Base-by-base conservation (phyloP, 2,797 vertebrate species). In the Pseudochromis fuscus region DNA sequence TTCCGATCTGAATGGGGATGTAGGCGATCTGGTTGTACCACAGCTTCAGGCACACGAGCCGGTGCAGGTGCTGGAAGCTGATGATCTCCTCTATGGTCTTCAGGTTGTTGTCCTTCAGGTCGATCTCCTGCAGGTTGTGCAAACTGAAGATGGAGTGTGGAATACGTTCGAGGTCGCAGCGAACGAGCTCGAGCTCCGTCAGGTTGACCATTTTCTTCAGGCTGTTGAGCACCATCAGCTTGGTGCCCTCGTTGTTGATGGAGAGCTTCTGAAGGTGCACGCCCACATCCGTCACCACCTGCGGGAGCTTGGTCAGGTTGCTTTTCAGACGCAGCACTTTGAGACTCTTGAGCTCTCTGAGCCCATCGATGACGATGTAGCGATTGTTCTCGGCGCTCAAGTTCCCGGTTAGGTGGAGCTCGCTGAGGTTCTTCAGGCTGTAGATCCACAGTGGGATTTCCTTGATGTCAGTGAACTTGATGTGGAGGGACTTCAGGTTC, bases 21-120 rank as follows among this genome's bases (percentile, higher is more conserved):
- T 99, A 98, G 90, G 97, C 96, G 10, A 99, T 98, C 92, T 99
- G 97, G 92, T 99, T 99, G 93, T 98, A 98, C 97, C 97, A 99
- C 82, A 99, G 84, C 90, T 96, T 98, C 81, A 99, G 96, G 69
- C 93, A 94, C 73, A 93, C 91, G 1, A 99, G 97, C 25, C 97
- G 95, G 85, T 98, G 97, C 37, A 99, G 91, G 82, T 99, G 98
- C 93, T 99, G 97, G 92, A 99, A 98, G 91, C 97, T 99, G 92
- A 99, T 98, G 88, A 99, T 98, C 94, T 99, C 98, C 89, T 99
- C 98, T 0, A 99, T 97, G 8, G 98, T 99, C 93, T 99, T 98
- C 70, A 99, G 93, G 61, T 99, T 99, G 93, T 99, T 99, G 93
- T 99, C 98, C 87, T 99, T 99, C 85, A 99, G 93, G 92, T 99